Base-by-base conservation (phyloP, 2,113 vertebrate genomes). In the Boulengeromyrus knoepffleri region DNA sequence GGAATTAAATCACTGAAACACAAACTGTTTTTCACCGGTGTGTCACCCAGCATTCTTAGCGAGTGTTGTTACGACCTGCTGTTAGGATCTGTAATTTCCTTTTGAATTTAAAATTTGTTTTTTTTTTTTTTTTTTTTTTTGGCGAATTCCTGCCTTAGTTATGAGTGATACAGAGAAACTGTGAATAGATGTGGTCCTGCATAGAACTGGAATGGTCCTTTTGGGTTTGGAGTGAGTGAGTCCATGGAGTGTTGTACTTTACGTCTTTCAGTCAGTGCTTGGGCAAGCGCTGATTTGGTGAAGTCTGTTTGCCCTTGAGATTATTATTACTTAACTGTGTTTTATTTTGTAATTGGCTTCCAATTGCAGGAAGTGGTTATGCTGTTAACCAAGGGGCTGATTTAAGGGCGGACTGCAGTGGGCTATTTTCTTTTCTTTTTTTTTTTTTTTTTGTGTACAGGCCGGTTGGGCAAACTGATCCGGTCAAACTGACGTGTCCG, bases 291-390 rank as follows among this genome's bases (percentile, higher is more conserved):
- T 90, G 49, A 85, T 90, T 91, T 90, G 80, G 88, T 88, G 2
- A 58, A 89, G 89, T 77, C 89, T 1, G 87, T 24, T 84, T 89
- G 62, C 36, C 21, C 88, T 86, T 88, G 45, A 74, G 53, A 50
- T 90, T 85, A 31, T 93, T 90, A 87, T 77, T 88, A 62, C 50
- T 92, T 91, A 91, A 77, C 90, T 77, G 80, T 89, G 45, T 92
- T 92, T 90, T 90, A 90, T 90, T 90, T 87, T 88, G 88, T 88
- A 91, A 90, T 91, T 91, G 89, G 84, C 83, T 90, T 27, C 47
- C 84, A 89, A 89, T 91, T 85, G 89, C 85, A 80, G 80, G 39
- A n/a, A 42, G 31, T 84, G 85, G 45, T 70, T 36, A 66, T 89
- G 74, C 31, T 85, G 83, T 85, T 88, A 62, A 88, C 24, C 45